These are phyloP conservation scores for Circaetus gallicus DNA, from an alignment of 2,113 vertebrate genomes.

Conservation along the genomic window DNA sequence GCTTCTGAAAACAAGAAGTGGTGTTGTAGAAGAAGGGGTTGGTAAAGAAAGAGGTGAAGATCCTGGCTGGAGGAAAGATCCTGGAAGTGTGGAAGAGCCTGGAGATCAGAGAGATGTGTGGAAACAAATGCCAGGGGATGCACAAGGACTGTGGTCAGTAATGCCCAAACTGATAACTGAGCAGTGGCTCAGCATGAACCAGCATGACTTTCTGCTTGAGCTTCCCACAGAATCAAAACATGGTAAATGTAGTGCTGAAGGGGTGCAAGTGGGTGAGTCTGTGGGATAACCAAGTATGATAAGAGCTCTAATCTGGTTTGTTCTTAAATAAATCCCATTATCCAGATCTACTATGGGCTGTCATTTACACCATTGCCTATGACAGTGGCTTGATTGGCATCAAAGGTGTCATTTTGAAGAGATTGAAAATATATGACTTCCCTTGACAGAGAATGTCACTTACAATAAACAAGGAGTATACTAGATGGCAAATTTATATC, in stretches of 20 bases:
- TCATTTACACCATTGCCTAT: neutral
- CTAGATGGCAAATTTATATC: neutral
- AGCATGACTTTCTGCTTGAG: neutral
- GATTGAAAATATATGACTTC: neutral
- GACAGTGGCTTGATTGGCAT: neutral
- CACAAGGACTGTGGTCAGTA: accelerated
- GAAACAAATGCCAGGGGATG: neutral
- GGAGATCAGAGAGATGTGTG: neutral
- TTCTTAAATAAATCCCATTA: neutral
- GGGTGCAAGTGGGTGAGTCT: neutral
- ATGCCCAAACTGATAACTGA: neutral
- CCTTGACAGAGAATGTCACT: neutral
- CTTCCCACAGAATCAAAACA: neutral
- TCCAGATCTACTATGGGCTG: neutral
- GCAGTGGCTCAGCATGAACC: neutral
- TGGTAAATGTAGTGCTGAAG: neutral
- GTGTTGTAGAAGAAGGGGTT: neutral
- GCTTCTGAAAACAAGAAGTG: neutral
- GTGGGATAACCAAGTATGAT: neutral
- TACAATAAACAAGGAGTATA: neutral
- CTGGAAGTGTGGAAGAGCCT: neutral
- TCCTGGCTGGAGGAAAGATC: neutral
- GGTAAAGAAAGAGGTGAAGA: neutral
- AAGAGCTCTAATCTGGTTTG: neutral
- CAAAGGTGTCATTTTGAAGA: neutral